phyloP scores from a whole-genome alignment of 2,797 vertebrate species.

The Falco biarmicus region DNA sequence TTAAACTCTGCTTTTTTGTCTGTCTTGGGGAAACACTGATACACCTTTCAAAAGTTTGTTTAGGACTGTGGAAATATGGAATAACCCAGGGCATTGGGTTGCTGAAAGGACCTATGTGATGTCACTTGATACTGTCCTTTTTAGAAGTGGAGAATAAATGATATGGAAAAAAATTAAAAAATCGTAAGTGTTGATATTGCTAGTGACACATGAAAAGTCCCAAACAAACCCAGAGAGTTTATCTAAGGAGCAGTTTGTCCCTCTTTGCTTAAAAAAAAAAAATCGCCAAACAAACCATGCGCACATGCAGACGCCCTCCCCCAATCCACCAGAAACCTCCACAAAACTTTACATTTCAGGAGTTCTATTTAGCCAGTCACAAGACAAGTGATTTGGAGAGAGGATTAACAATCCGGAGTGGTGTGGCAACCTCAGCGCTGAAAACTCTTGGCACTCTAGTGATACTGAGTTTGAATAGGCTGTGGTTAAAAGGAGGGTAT shows the following conservation, averaged over 20 bases:
- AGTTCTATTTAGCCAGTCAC: background rate
- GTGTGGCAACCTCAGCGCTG: background rate
- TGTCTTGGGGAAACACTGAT: background rate
- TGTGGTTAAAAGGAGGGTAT: background rate
- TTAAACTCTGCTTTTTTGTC: background rate
- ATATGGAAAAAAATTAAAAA: background rate
- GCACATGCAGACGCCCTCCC: fast-evolving
- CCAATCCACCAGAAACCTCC: fast-evolving
- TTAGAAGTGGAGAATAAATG: background rate
- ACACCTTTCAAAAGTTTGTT: background rate
- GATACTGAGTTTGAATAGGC: background rate
- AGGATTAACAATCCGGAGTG: fast-evolving
- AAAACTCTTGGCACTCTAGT: background rate
- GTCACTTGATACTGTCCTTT: background rate
- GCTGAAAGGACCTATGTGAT: background rate
- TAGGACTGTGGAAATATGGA: background rate
- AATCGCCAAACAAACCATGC: background rate
- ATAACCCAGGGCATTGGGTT: background rate
- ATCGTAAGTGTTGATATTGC: background rate
- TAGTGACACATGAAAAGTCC: background rate
- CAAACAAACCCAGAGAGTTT: background rate
- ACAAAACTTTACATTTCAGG: fast-evolving
- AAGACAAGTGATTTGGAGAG: background rate
- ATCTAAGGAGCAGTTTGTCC: background rate
- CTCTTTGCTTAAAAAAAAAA: background rate